Conservation (phyloP, 2,113 vertebrate genomes). For the Zosterops hypoxanthus region DNA sequence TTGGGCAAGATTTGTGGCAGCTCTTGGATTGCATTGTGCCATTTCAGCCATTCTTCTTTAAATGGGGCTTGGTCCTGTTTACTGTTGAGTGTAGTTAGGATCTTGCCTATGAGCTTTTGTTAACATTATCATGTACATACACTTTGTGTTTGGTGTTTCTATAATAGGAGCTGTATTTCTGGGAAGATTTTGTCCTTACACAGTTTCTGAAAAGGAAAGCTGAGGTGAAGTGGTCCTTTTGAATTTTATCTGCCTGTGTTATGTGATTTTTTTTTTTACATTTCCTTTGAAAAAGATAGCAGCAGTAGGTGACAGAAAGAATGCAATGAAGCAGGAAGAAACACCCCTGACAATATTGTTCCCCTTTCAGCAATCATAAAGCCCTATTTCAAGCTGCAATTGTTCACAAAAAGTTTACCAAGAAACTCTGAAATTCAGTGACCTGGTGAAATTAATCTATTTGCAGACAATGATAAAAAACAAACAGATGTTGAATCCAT, state of each 20-base stretch:
- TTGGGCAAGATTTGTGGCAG: neutral
- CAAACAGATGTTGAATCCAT: neutral
- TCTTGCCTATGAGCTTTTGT: neutral
- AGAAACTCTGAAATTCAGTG: neutral
- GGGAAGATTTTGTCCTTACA: neutral
- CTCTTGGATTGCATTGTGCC: neutral
- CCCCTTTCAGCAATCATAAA: neutral
- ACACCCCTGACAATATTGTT: neutral
- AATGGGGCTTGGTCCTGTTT: neutral
- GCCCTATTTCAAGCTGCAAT: neutral
- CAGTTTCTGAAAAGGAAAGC: neutral
- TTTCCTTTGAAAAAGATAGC: neutral
- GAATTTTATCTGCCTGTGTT: neutral
- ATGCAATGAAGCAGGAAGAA: neutral
- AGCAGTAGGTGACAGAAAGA: neutral
- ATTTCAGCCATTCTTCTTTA: neutral
- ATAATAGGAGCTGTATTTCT: neutral
- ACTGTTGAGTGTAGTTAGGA: neutral
- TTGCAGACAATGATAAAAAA: neutral
- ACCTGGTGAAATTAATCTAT: neutral
- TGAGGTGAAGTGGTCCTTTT: neutral
- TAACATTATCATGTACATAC: neutral
- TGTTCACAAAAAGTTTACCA: neutral
- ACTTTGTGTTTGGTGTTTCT: neutral
- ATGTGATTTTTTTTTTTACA: neutral